Conservation (phyloP, 2,113 vertebrate genomes). For the Dicaeum eximium region DNA sequence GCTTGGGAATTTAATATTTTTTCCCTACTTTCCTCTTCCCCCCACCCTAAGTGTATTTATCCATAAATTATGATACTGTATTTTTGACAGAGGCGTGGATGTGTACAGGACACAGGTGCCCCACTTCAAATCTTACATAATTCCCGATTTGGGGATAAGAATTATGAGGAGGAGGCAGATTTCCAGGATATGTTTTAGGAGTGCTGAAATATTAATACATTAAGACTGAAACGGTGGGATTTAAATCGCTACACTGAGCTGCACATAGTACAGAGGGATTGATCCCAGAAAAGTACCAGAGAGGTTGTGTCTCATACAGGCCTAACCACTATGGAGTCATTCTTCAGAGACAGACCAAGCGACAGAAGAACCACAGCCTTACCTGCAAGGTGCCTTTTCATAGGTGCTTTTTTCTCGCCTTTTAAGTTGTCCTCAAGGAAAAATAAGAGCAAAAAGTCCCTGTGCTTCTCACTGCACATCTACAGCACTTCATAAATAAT, state of each 20-base stretch:
- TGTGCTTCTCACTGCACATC: conserved; percentile 52
- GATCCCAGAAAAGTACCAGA: conserved; percentile 45
- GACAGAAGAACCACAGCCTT: conserved; percentile 47
- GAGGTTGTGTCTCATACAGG: conserved; percentile 59
- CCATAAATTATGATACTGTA: neutral
- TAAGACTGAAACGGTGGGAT: conserved; percentile 39
- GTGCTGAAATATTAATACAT: conserved; percentile 23
- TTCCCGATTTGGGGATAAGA: neutral
- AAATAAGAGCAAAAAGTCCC: conserved; percentile 63
- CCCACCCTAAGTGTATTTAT: neutral
- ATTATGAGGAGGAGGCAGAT: neutral
- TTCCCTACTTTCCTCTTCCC: neutral
- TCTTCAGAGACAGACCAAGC: conserved; percentile 58
- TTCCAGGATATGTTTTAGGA: conserved; percentile 2
- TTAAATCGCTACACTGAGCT: conserved; percentile 25
- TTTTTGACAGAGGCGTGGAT: neutral
- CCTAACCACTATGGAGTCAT: conserved; percentile 48
- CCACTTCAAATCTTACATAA: neutral
- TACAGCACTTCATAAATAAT: conserved; percentile 66
- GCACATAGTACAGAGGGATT: conserved; percentile 44
- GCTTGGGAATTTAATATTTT: neutral
- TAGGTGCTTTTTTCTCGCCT: conserved; percentile 39
- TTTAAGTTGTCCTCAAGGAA: conserved; percentile 62
- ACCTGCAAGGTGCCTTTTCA: conserved; percentile 64
- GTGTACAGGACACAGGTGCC: neutral